phyloP scores from a whole-genome alignment of 92 coral and sea anemone genomes.

The Porites rus region DNA sequence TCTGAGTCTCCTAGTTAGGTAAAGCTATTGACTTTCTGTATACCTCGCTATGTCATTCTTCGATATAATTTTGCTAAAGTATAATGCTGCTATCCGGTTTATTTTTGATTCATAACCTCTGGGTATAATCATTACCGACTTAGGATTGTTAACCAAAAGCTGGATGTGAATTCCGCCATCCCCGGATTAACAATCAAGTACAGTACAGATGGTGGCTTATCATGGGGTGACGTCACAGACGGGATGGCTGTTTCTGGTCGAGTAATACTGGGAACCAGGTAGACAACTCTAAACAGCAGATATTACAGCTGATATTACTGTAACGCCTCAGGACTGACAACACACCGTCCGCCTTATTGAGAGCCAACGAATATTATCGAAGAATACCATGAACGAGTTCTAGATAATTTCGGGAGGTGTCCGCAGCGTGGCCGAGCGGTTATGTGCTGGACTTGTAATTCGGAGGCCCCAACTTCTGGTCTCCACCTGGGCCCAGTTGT shows the following conservation, averaged over 20 bases:
- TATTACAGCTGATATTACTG: not conserved
- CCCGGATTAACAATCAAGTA: constrained; percentile 91
- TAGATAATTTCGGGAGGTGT: too few relatives aligned
- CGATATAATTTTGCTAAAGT: not conserved
- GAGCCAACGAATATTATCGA: too few relatives aligned
- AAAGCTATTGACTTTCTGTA: not conserved
- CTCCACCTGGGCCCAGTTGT: too few relatives aligned
- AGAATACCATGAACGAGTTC: too few relatives aligned
- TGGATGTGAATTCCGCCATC: constrained; percentile 77
- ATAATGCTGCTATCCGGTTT: not conserved
- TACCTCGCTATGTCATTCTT: not conserved
- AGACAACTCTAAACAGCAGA: not conserved
- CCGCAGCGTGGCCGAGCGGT: too few relatives aligned
- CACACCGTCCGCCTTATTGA: not conserved
- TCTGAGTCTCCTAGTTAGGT: too few relatives aligned
- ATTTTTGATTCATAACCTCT: not conserved
- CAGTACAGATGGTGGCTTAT: constrained; percentile 71
- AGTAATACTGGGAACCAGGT: constrained; percentile 82
- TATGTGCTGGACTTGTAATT: too few relatives aligned
- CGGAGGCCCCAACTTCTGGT: too few relatives aligned
- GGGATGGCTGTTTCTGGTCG: constrained; percentile 76
- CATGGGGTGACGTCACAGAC: constrained; percentile 89
- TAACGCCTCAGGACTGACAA: not conserved
- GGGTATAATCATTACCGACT: not conserved
- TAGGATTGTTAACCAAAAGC: constrained; percentile 72